phyloP scores from a whole-genome alignment of 53 echinoderm and acorn worm genomes.

The Antedon mediterranea region DNA sequence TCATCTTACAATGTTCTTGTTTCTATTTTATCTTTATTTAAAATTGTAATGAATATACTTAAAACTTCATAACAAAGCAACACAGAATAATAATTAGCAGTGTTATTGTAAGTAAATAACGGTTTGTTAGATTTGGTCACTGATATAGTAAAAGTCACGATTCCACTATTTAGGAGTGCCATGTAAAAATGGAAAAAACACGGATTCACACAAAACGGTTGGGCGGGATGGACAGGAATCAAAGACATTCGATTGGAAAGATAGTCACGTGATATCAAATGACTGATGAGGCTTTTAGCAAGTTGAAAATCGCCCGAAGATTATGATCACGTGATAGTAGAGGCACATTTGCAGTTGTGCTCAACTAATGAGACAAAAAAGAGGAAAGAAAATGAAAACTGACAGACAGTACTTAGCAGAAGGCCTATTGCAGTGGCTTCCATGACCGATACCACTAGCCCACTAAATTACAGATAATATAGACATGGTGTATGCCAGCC shows the following conservation, averaged over 20 bases:
- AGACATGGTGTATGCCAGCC: too few relatives aligned
- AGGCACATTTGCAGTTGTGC: neutral
- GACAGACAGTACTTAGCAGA: neutral
- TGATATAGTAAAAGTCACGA: neutral
- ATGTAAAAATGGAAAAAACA: neutral
- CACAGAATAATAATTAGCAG: too few relatives aligned
- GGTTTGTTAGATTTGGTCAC: neutral
- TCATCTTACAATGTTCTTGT: too few relatives aligned
- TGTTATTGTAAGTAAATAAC: too few relatives aligned
- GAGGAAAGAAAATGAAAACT: neutral
- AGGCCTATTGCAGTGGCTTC: neutral
- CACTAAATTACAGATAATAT: too few relatives aligned
- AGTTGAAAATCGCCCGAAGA: neutral
- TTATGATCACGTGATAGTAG: neutral
- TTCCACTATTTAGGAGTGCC: too few relatives aligned
- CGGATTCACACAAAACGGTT: neutral
- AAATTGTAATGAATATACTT: too few relatives aligned
- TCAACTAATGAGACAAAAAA: neutral
- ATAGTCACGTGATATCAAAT: neutral
- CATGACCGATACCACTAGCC: too few relatives aligned
- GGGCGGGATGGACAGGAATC: neutral
- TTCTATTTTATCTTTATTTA: too few relatives aligned
- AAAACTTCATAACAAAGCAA: too few relatives aligned
- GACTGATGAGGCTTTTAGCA: constrained; percentile 1
- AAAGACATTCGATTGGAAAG: neutral